Evolutionary conservation across 2,888 invertebrate species (phyloP).

Genomic region (Zygogramma bicolorata): DNA sequence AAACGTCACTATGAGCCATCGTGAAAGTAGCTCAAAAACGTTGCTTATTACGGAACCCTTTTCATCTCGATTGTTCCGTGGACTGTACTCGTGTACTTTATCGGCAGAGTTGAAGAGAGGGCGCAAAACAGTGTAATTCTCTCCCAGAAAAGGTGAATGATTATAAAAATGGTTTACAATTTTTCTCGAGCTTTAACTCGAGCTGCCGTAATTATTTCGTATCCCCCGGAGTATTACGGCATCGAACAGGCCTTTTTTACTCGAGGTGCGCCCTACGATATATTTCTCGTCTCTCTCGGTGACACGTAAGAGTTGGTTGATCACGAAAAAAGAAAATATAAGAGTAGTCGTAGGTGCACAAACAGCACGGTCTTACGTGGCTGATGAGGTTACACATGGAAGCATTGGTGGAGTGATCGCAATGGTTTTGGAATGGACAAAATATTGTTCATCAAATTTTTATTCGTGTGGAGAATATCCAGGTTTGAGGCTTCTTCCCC

Average conservation of each 20-base stretch:
- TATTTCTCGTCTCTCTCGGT: too few relatives aligned
- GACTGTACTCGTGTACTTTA: slow-evolving; percentile 26
- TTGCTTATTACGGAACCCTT: neutral
- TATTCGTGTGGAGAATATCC: too few relatives aligned
- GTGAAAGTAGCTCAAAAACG: neutral
- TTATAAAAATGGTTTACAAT: slow-evolving; percentile 66
- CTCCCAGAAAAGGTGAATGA: slow-evolving; percentile 63
- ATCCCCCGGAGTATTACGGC: slow-evolving; percentile 58
- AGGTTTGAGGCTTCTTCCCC: too few relatives aligned
- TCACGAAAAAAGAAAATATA: too few relatives aligned
- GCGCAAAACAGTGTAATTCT: slow-evolving; percentile 35
- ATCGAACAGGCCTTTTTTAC: slow-evolving; percentile 39
- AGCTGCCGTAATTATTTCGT: slow-evolving; percentile 65
- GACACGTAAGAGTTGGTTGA: too few relatives aligned
- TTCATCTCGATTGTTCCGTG: slow-evolving; percentile 21
- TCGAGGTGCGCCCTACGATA: neutral
- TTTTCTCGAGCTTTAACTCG: slow-evolving; percentile 66
- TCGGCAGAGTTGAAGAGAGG: slow-evolving; percentile 36
- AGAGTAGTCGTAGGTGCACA: too few relatives aligned
- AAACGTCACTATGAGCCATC: neutral
- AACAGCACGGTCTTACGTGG: neutral
- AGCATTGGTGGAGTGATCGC: neutral
- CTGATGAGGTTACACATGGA: neutral
- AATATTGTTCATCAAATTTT: too few relatives aligned
- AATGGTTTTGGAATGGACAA: too few relatives aligned